These are phyloP conservation scores for Pluvianellus socialis DNA, from an alignment of 2,113 vertebrate genomes.

Conservation along the genomic window DNA sequence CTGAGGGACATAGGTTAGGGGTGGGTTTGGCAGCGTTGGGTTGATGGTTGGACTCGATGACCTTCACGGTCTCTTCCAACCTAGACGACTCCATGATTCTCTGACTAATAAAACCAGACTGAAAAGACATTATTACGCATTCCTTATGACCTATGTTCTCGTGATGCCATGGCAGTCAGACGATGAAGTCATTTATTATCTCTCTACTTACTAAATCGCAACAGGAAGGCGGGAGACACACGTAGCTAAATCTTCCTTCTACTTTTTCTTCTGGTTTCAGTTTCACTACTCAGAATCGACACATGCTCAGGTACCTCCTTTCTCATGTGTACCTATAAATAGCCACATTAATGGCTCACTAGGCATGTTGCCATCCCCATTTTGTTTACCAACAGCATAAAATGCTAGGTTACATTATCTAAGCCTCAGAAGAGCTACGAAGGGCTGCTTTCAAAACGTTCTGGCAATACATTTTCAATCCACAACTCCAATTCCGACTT, in stretches of 20 bases:
- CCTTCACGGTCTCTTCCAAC: neutral
- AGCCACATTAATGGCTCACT: neutral
- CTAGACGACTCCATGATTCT: neutral
- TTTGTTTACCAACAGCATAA: neutral
- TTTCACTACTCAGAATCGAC: neutral
- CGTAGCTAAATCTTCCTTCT: neutral
- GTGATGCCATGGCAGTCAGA: neutral
- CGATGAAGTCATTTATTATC: neutral
- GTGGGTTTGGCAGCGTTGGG: neutral
- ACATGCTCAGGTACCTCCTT: neutral
- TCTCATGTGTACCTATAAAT: neutral
- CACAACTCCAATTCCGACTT: neutral
- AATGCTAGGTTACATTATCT: accelerated
- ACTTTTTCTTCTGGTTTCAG: neutral
- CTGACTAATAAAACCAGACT: neutral
- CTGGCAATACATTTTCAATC: neutral
- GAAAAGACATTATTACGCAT: neutral
- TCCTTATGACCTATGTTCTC: neutral
- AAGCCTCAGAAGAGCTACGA: neutral
- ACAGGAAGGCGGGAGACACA: neutral
- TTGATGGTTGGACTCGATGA: neutral
- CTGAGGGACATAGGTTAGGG: neutral
- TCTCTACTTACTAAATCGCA: neutral
- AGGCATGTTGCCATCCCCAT: neutral
- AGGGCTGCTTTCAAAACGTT: neutral